These are phyloP conservation scores for Drosophila sp. DNA, from an alignment of 1,140 invertebrate genomes.

Conservation along the genomic window DNA sequence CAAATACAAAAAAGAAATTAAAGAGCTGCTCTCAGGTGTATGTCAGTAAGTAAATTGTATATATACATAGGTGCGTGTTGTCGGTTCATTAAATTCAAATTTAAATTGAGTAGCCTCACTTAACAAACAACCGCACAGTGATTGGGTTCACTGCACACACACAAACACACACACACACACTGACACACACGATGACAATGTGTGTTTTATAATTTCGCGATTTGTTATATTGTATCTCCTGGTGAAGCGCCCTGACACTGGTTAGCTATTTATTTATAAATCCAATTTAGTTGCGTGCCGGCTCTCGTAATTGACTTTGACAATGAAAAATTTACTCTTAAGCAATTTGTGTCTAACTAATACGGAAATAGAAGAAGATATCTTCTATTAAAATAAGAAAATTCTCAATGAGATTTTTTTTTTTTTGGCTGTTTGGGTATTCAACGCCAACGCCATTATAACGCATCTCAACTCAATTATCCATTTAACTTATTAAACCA, in stretches of 20 bases:
- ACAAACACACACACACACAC: slow-evolving; percentile 4
- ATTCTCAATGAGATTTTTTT: not conserved
- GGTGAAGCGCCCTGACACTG: slow-evolving; percentile 29
- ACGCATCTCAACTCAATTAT: slow-evolving; percentile 79
- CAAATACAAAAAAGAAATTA: not conserved
- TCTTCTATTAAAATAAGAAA: slow-evolving; percentile 13
- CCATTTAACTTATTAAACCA: slow-evolving; percentile 75
- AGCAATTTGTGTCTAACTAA: slow-evolving; percentile 53
- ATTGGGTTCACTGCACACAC: slow-evolving; percentile 38
- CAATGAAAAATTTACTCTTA: slow-evolving; percentile 66
- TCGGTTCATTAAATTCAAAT: slow-evolving; percentile 68
- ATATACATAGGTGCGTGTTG: slow-evolving; percentile 53
- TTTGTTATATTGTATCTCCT: slow-evolving; percentile 46
- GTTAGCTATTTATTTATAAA: slow-evolving; percentile 48
- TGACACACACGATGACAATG: slow-evolving; percentile 26
- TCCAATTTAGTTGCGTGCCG: slow-evolving; percentile 61
- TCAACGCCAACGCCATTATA: slow-evolving; percentile 17
- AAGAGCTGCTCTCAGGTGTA: not conserved
- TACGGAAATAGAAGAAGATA: slow-evolving; percentile 55
- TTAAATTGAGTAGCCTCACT: slow-evolving; percentile 28
- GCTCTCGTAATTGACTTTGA: slow-evolving; percentile 57
- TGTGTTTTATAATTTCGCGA: slow-evolving; percentile 65
- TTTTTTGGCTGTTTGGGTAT: slow-evolving; percentile 15
- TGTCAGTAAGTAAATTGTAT: slow-evolving; percentile 36
- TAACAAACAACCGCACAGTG: slow-evolving; percentile 14